These are phyloP conservation scores for Plagodis pulveraria DNA, from an alignment of 2,888 invertebrate genomes.

Conservation along the genomic window DNA sequence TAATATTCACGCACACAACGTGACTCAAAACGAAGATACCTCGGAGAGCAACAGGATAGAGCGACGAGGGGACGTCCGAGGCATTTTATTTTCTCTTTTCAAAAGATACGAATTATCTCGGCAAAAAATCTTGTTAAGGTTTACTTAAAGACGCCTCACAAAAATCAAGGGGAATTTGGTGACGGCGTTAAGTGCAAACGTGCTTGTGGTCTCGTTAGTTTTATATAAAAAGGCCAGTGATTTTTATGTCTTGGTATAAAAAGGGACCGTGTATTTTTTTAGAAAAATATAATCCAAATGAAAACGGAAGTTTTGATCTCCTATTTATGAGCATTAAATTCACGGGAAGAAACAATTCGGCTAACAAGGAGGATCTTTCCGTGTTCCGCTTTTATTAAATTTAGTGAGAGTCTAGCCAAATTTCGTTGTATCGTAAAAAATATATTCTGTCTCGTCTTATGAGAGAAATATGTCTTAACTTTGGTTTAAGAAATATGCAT, in stretches of 20 bases:
- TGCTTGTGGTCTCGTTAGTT: constrained; percentile 24
- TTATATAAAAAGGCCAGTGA: constrained; percentile 10
- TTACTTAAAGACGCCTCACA: constrained; percentile 27
- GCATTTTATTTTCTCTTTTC: constrained; percentile 30
- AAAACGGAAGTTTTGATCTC: too few species aligned
- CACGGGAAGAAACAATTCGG: too few species aligned
- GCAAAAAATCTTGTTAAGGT: constrained; percentile 27
- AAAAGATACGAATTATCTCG: constrained; percentile 34
- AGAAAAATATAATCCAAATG: background rate
- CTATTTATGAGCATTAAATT: too few species aligned
- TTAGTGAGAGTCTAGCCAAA: too few species aligned
- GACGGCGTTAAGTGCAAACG: constrained; percentile 23
- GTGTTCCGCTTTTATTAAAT: too few species aligned
- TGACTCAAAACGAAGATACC: constrained; percentile 16
- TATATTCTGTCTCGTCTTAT: too few species aligned
- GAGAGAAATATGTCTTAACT: too few species aligned
- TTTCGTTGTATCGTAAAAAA: too few species aligned
- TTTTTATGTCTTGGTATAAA: constrained; percentile 8
- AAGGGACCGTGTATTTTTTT: background rate
- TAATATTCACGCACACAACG: constrained; percentile 2
- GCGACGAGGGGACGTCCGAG: constrained; percentile 14
- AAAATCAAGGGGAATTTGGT: constrained; percentile 26
- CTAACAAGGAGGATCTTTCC: too few species aligned
- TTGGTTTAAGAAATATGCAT: too few species aligned
- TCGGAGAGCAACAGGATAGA: constrained; percentile 32